Evolutionary conservation across 2,113 vertebrate genomes (phyloP).

Genomic region (Sterrhoptilus dennistouni): DNA sequence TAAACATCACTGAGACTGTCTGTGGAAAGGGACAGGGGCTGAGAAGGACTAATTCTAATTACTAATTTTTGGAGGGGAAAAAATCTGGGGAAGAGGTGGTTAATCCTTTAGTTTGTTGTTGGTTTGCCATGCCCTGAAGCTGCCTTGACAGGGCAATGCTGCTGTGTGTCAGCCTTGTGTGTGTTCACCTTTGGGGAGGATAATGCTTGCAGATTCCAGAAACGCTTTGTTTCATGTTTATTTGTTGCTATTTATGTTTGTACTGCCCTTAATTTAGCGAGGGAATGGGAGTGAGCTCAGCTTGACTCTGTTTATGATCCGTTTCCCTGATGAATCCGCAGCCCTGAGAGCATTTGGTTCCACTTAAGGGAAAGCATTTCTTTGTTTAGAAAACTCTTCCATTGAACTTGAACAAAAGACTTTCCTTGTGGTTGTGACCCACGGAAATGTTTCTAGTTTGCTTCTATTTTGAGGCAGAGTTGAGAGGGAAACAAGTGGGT

Average conservation of each 20-base stretch:
- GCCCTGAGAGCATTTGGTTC: constrained; percentile 45
- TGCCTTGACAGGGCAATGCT: background rate
- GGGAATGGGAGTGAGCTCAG: background rate
- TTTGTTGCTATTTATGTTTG: constrained; percentile 25
- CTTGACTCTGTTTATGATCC: background rate
- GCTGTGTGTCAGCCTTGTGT: background rate
- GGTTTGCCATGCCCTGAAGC: background rate
- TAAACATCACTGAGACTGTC: background rate
- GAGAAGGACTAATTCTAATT: background rate
- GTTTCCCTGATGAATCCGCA: background rate
- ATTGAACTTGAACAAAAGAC: constrained; percentile 59
- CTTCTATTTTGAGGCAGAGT: constrained; percentile 36
- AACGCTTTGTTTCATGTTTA: background rate
- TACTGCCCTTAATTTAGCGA: background rate
- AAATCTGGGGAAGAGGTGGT: background rate
- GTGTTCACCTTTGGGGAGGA: background rate
- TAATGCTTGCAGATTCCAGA: background rate
- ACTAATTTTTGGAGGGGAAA: background rate
- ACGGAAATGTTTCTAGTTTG: constrained; percentile 23
- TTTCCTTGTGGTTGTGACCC: constrained; percentile 42
- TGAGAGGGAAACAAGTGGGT: background rate
- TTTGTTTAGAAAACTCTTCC: constrained; percentile 58
- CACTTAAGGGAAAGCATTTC: constrained; percentile 36
- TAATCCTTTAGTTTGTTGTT: background rate
- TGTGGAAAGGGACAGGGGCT: background rate